A percentile compares a stretch with the other conserved stretches of the same genome.
phyloP scores from a whole-genome alignment of 2,888 invertebrate species.

The Nomada lathburiana region DNA sequence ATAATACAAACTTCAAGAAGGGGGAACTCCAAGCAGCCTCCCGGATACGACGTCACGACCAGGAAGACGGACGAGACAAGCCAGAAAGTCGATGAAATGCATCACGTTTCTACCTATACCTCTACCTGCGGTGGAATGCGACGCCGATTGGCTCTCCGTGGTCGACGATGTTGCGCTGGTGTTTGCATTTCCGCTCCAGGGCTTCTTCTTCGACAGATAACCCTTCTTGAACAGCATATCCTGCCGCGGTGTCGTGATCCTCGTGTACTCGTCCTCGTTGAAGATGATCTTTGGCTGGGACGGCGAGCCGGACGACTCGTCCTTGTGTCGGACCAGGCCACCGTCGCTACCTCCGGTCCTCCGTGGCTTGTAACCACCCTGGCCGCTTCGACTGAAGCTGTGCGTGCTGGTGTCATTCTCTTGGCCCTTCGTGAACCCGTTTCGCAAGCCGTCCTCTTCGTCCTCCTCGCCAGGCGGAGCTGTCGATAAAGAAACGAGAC shows the following conservation, averaged over 20 bases:
- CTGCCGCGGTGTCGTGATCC: slow-evolving; percentile 89
- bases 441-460: slow-evolving; percentile 80
- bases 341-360: slow-evolving; percentile 72
- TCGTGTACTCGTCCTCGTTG: slow-evolving; percentile 89
- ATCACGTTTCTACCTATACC: slow-evolving; percentile 69
- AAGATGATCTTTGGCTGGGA: slow-evolving; percentile 86
- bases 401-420: slow-evolving; percentile 73
- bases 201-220: slow-evolving; percentile 87
- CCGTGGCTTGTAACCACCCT: slow-evolving; percentile 71
- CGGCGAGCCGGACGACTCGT: slow-evolving; percentile 73
- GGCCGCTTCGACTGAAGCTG: slow-evolving; percentile 65
- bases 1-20: slow-evolving; percentile 1
- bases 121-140: slow-evolving; percentile 83
- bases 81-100: slow-evolving; percentile 59
- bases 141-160: slow-evolving; percentile 83
- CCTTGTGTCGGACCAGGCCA: slow-evolving; percentile 71
- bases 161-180: slow-evolving; percentile 84
- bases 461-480: slow-evolving; percentile 83
- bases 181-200: slow-evolving; percentile 79
- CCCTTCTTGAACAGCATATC: slow-evolving; percentile 90
- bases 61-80: slow-evolving; percentile 26
- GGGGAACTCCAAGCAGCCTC: slow-evolving; percentile 3
- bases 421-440: slow-evolving; percentile 73
- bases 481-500: slow-evolving; percentile 41
- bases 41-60: slow-evolving; percentile 24